Conservation (phyloP, 2,888 invertebrate genomes). For the Branchellion lobata region DNA sequence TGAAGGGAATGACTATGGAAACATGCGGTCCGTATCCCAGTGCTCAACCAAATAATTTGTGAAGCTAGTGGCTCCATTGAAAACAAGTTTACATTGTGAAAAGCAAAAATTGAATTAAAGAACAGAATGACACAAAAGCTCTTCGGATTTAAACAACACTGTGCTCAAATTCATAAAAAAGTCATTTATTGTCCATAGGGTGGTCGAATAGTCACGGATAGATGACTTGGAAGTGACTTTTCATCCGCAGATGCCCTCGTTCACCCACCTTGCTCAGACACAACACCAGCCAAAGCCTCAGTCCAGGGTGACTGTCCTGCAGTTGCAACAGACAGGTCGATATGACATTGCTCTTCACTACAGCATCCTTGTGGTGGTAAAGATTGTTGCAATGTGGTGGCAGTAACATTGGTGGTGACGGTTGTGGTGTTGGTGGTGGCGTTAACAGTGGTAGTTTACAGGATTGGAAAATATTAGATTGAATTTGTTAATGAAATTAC, state of each 20-base stretch:
- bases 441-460: background rate
- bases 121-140: too few species aligned
- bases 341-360: constrained; percentile 83
- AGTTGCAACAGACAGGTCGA: constrained; percentile 89
- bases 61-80: too few species aligned
- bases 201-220: too few species aligned
- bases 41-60: too few species aligned
- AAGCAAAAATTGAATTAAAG: background rate
- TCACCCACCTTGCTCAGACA: constrained; percentile 73
- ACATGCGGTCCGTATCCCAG: background rate
- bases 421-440: background rate
- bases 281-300: constrained; percentile 78
- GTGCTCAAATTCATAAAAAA: too few species aligned
- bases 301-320: constrained; percentile 65
- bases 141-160: too few species aligned
- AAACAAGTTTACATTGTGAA: too few species aligned
- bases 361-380: constrained; percentile 69
- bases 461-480: too few species aligned
- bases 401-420: background rate
- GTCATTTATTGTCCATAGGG: too few species aligned
- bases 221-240: too few species aligned
- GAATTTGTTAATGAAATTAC: too few species aligned
- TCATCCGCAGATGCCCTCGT: too few species aligned
- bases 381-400: background rate
- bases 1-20: constrained; percentile 49